Base-by-base conservation (phyloP, 2,113 vertebrate genomes). In the Charadrius vociferus region DNA sequence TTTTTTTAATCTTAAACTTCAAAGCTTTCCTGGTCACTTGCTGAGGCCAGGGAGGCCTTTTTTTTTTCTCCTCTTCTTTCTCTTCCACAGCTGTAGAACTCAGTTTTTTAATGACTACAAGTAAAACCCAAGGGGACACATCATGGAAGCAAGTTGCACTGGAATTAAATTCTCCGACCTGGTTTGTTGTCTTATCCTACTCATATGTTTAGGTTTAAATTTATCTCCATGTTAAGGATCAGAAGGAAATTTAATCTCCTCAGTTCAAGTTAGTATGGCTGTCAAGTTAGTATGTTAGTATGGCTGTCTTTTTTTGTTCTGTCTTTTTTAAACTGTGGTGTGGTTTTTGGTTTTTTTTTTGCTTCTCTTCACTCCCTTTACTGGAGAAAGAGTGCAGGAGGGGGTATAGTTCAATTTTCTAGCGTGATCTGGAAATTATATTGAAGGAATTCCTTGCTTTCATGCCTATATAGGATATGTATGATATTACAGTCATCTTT, bases 311-410 rank as follows among this genome's bases (percentile, higher is more conserved):
- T 66, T 63, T 73, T 41, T 72, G 6, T 93, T 93, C 23, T 72
- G 6, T 37, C 1, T 2, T 12, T 55, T 30, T 34, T 1, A 59
- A 89, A 52, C 32, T 29, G 4, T 68, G 18, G n/a, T 47, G 6
- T n/a, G n/a, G n/a, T n/a, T n/a, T n/a, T n/a, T n/a, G n/a, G 3
- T 5, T 3, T 5, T 24, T 32, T 32, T 65, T 67, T 67, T 63
- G 4, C 17, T 68, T n/a, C 43, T 55, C 15, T 47, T 75, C 22
- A 30, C 82, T 95, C 20, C 22, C 3, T 53, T 3, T 59, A 24
- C 24, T 0, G 0, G 16, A 10, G 8, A 18, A 18, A 45, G 45
- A 17, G 45, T 19, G 7, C 7, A 8, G 45, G 8, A 45, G 45
- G 18, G 17, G 18, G 45, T 45, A 45, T 45, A 23, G 29, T 22